Base-by-base conservation (phyloP, 2,888 invertebrate species). In the Rugalucina vietnamica region DNA sequence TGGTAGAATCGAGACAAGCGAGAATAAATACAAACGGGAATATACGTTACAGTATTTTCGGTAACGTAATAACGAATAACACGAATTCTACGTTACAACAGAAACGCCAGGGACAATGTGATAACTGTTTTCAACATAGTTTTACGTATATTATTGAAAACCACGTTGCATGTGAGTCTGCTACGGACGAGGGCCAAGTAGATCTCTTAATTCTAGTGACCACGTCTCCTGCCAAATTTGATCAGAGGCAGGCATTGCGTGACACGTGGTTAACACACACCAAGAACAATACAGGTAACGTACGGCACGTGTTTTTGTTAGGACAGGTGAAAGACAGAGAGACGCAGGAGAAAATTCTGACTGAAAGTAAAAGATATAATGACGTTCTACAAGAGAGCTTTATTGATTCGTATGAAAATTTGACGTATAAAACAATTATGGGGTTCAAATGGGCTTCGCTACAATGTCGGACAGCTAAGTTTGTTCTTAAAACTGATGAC, bases 401-500 rank as follows among this genome's bases (percentile, higher is more conserved):
- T 60, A 60, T 85, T 18, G 90, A 90, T 36, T 29, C 78, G 8
- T 90, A 90, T 50, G 39, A 18, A 18, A 90, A 90, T 80, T 80
- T 90, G 57, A 88, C 90, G 0, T 83, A 86, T 57, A 90, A 90
- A 78, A 88, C 90, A 0, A 85, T 89, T 1, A 88, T 88, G 88
- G 88, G 79, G 0, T 87, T 83, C 32, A 89, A 88, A 79, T 90
- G 88, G 88, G 86, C 85, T 0, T 24, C 79, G 18, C 78, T 82
- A 0, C 81, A 81, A 37, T 90, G 90, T 78, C 36, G 69, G 1
- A 54, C 84, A 29, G 90, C 90, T 1, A 78, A 83, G 24, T 86
- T 74, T 75, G 84, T 90, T 0, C 75, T 90, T 77, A 88, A 88
- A 57, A 89, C 87, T 14, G 92, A 92, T 49, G 92, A 93, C 74